Conservation (phyloP, 2,113 vertebrate species). For the Oreochromis aureus region DNA sequence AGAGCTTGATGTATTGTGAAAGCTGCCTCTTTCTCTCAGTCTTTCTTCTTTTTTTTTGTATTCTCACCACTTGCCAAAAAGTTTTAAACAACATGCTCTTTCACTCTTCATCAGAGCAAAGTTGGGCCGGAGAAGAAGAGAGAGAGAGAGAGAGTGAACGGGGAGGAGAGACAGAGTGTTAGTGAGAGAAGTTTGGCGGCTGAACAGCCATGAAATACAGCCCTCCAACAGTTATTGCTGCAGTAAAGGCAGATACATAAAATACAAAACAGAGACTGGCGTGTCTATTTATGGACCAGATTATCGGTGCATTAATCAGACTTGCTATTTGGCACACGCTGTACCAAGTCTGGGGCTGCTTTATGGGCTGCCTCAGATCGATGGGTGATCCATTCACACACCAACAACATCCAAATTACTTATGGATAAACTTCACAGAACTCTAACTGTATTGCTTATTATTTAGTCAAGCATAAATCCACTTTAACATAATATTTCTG, state of each 20-base stretch:
- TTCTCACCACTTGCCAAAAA: slow-evolving; percentile 49
- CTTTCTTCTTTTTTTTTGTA: neutral
- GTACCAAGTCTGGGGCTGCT: slow-evolving; percentile 41
- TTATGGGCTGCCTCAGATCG: slow-evolving; percentile 53
- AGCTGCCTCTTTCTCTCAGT: slow-evolving; percentile 32
- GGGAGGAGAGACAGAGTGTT: slow-evolving; percentile 29
- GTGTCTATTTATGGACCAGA: slow-evolving; percentile 74
- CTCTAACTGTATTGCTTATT: neutral
- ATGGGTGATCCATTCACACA: slow-evolving; percentile 30
- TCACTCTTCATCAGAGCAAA: slow-evolving; percentile 59
- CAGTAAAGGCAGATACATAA: slow-evolving; percentile 75
- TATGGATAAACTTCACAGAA: slow-evolving; percentile 25
- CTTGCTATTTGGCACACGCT: slow-evolving; percentile 50
- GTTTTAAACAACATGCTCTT: slow-evolving; percentile 50
- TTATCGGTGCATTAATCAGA: slow-evolving; percentile 74
- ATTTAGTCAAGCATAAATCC: neutral
- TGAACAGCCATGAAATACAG: slow-evolving; percentile 65
- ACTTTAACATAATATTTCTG: neutral
- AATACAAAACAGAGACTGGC: slow-evolving; percentile 70
- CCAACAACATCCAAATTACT: slow-evolving; percentile 25
- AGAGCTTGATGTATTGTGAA: slow-evolving; percentile 43
- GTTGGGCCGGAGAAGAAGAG: slow-evolving; percentile 11
- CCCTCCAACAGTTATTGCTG: slow-evolving; percentile 67
- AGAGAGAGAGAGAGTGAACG: slow-evolving; percentile 8
- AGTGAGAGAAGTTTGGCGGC: slow-evolving; percentile 59